Base-by-base conservation (phyloP, 2,888 invertebrate genomes). In the Graphium colonna region DNA sequence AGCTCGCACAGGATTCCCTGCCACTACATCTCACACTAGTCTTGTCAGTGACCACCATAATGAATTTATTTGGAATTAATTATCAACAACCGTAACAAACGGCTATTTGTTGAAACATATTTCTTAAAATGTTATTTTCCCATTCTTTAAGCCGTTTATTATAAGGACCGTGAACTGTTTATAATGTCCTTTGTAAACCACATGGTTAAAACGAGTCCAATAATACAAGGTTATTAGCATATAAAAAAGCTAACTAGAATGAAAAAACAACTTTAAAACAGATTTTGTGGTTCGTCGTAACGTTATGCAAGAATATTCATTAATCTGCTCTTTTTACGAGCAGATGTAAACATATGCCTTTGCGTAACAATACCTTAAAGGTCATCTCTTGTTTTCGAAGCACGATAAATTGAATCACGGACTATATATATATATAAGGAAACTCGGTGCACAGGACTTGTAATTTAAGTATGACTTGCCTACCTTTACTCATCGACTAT, bases 381-480 rank as follows among this genome's bases (percentile, higher is more conserved):
- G 45, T 17, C 51, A 13, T 46, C 40, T 33, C 10, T 12, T n/a
- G 31, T 17, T 18, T 5, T 10, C 28, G 40, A 33, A 39, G 8
- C 44, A n/a, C 1, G n/a, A 21, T 9, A 38, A 40, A 18, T 17
- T 33, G 15, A 1, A 26, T 21, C 18, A 10, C 9, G 26, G 26
- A 28, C 40, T 40, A n/a, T n/a, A n/a, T n/a, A n/a, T n/a, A n/a
- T n/a, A n/a, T 52, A 41, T 33, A 52, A 40, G 51, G 51, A 18
- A 36, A 45, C 45, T 31, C 10, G 10, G n/a, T 28, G 31, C 10
- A 46, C 40, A 33, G 45, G 51, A 21, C 51, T 38, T 28, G 51
- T 45, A 17, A 45, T 38, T 38, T 51, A 26, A 43, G 38, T 51
- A 36, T 26, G 17, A 36, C 28, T 44, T 26, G n/a, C 51, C 16